Evolutionary conservation across 2,888 invertebrate species (phyloP).

Genomic region (Clanis bilineata): DNA sequence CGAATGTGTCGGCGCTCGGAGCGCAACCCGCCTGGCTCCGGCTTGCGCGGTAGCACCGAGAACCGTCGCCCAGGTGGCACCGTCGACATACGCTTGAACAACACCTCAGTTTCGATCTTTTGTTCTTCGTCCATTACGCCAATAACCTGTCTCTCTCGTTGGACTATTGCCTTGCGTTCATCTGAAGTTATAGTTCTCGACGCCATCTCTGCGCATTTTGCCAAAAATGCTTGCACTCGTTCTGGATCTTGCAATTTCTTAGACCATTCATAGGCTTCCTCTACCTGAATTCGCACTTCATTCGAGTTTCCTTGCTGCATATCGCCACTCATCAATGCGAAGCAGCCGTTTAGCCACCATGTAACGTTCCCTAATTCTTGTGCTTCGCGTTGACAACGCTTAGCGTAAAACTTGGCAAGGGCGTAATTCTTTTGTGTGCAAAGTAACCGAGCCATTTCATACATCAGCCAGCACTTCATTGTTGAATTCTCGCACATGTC

Average conservation of each 20-base stretch:
- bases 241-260: conserved; percentile 69
- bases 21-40: conserved; percentile 37
- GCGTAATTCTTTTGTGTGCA: conserved; percentile 72
- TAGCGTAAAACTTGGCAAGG: conserved; percentile 71
- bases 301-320: conserved; percentile 76
- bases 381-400: conserved; percentile 70
- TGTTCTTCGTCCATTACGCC: conserved; percentile 58
- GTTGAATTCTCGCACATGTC: conserved; percentile 75
- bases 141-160: conserved; percentile 61
- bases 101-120: conserved; percentile 57
- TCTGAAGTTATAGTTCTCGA: conserved; percentile 57
- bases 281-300: conserved; percentile 69
- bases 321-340: conserved; percentile 71
- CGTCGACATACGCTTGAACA: conserved; percentile 70
- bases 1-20: conserved; percentile 56
- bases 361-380: conserved; percentile 58
- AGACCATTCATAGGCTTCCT: conserved; percentile 68
- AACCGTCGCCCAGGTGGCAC: conserved; percentile 66
- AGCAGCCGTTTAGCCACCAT: conserved; percentile 75
- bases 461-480: conserved; percentile 76
- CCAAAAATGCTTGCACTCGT: conserved; percentile 64
- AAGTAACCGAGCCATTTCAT: conserved; percentile 67
- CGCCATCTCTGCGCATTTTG: conserved; percentile 67
- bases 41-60: conserved; percentile 61
- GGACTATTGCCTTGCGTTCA: conserved; percentile 63